Evolutionary conservation across 2,797 vertebrate species (phyloP), one percentile per base, ranked within the genome.

Genomic region (Enteromius anoplus): DNA sequence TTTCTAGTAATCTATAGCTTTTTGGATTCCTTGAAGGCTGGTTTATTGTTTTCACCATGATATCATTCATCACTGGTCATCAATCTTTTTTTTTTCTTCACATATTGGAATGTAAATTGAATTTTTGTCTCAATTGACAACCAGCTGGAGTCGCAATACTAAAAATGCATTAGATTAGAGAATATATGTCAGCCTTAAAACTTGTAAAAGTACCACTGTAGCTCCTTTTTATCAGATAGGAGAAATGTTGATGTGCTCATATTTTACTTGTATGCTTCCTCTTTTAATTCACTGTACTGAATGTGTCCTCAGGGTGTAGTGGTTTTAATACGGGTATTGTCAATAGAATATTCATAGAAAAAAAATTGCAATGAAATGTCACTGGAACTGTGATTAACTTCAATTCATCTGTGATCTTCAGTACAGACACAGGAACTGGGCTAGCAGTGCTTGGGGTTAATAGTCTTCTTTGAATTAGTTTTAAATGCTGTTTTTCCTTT

Each of bases 271-370:
- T 75, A 80, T 75, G 84, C 88, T 90, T 92, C 86, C 85, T 89
- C 81, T 88, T 91, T 86, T 85, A 75, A 72, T 76, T 91, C 88
- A 82, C 45, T 80, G 45, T 89, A 85, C 87, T 86, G 84, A 91
- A 90, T 73, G 83, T 87, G 83, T 95, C 89, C 95, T 96, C 95
- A 95, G 95, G 95, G 94, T 94, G 89, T 91, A 92, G 88, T 91
- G 90, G 91, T 94, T 92, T 91, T 88, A 92, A 94, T 95, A 96
- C 95, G 95, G 95, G 95, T 96, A 95, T 95, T 93, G 90, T 89
- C 60, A 34, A 87, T 91, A 49, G 88, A 81, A 88, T 89, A 82
- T 92, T 92, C 76, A 77, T 88, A 87, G 88, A 85, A 89, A 87
- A 85, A 82, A 86, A 71, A 80, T 75, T 85, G 47, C 47, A 81